Percentiles rank a stretch among this genome's conserved stretches.
Evolutionary conservation across 2,797 vertebrate genomes (phyloP).

Genomic region (Manis pentadactyla): DNA sequence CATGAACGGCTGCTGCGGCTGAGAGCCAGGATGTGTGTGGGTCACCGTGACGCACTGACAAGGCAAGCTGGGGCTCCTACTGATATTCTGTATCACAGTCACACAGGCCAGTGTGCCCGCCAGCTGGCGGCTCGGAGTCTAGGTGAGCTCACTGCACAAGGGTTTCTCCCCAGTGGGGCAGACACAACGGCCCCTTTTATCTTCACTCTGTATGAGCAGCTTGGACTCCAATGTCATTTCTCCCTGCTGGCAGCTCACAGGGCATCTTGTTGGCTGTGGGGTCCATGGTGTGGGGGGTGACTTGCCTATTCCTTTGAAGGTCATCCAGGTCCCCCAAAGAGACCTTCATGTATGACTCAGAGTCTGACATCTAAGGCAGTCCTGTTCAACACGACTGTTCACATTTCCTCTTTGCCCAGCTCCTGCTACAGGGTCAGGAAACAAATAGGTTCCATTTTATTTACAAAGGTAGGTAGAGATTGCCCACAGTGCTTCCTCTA

Average conservation of each 20-base stretch:
- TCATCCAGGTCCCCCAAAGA: not conserved
- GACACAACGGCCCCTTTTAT: not conserved
- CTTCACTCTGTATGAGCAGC: not conserved
- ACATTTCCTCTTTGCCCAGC: not conserved
- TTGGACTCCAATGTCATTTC: not conserved
- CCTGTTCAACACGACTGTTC: not conserved
- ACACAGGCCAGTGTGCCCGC: not conserved
- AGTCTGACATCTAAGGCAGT: not conserved
- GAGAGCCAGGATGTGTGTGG: not conserved
- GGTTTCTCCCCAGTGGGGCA: not conserved
- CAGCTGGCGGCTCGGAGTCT: rapidly evolving
- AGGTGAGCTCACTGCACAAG: not conserved
- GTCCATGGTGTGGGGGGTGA: not conserved
- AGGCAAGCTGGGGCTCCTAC: not conserved
- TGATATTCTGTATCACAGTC: not conserved
- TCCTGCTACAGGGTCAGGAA: not conserved
- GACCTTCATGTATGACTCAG: not conserved
- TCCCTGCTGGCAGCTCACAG: not conserved
- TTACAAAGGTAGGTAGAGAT: not conserved
- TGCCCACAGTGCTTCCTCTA: not conserved
- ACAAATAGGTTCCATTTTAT: not conserved
- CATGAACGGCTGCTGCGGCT: not conserved
- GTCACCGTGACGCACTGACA: not conserved
- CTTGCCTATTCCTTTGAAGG: not conserved
- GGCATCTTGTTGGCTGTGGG: not conserved